These are phyloP conservation scores for Puffinus mauretanicus DNA, from an alignment of 2,113 vertebrate genomes.

Conservation along the genomic window DNA sequence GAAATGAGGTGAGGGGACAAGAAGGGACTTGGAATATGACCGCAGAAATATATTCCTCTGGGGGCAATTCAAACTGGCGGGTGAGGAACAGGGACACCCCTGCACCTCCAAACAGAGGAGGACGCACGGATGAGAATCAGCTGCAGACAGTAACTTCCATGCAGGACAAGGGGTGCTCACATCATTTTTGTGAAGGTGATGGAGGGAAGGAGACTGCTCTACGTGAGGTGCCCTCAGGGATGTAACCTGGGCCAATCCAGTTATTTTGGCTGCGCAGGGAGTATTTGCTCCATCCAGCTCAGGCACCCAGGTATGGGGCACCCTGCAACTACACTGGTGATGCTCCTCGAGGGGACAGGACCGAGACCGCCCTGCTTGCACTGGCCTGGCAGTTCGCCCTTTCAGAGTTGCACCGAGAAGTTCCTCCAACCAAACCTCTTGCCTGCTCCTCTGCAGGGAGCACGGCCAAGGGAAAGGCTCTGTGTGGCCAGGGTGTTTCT, in stretches of 20 bases:
- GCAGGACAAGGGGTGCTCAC: neutral
- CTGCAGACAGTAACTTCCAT: neutral
- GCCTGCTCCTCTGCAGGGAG: neutral
- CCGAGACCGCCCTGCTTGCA: accelerated
- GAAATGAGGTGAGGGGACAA: neutral
- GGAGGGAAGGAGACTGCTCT: neutral
- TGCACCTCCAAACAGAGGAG: neutral
- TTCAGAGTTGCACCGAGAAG: neutral
- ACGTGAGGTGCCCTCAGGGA: neutral
- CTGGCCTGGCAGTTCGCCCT: neutral
- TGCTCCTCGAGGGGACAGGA: neutral
- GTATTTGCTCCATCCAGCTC: neutral
- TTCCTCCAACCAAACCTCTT: neutral
- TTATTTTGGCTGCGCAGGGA: neutral
- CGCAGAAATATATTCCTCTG: neutral
- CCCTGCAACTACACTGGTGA: neutral
- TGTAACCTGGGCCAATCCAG: neutral
- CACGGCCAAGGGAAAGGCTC: conserved; percentile 16
- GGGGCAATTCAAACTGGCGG: neutral
- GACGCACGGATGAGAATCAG: neutral
- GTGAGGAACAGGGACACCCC: neutral
- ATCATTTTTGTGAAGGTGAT: neutral
- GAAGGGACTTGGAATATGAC: neutral
- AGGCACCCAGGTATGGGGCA: neutral
- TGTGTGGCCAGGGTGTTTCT: neutral